Evolutionary conservation across 2,113 vertebrate genomes (phyloP).

Genomic region (Leptobrachium leishanense): DNA sequence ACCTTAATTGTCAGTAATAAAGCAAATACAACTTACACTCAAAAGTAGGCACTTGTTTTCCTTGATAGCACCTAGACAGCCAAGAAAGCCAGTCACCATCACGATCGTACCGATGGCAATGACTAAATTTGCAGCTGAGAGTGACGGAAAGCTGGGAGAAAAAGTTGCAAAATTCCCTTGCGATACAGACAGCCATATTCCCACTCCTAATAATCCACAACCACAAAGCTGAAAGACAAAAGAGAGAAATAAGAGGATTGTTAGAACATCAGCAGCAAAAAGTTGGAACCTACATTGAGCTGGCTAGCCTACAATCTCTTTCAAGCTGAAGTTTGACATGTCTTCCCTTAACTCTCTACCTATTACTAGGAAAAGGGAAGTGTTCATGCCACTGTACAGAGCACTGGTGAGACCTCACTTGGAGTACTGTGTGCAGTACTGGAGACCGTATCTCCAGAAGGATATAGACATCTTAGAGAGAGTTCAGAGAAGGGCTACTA

Average conservation of each 20-base stretch:
- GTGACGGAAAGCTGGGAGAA: slow-evolving; percentile 92
- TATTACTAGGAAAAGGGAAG: too few species aligned
- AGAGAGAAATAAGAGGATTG: slow-evolving; percentile 40
- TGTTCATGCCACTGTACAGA: too few species aligned
- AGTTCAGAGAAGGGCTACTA: too few species aligned
- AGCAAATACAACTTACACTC: slow-evolving; percentile 78
- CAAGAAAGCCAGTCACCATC: slow-evolving; percentile 97
- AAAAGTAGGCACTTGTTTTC: slow-evolving; percentile 99
- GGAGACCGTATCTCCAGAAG: too few species aligned
- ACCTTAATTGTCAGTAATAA: too few species aligned
- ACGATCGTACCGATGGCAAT: slow-evolving; percentile 90
- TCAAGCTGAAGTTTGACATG: too few species aligned
- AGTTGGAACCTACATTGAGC: too few species aligned
- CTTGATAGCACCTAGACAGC: slow-evolving; percentile 97
- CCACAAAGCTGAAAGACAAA: slow-evolving; percentile 86
- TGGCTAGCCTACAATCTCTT: too few species aligned
- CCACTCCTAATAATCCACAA: slow-evolving; percentile 94
- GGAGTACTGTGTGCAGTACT: too few species aligned
- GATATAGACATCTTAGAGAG: too few species aligned
- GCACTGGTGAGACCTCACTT: too few species aligned
- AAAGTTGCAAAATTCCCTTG: slow-evolving; percentile 98
- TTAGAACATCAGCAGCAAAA: background rate
- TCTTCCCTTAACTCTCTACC: too few species aligned
- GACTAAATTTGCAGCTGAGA: slow-evolving; percentile 96
- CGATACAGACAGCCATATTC: slow-evolving; percentile 97